These are phyloP conservation scores for Empis livida DNA, from an alignment of 2,888 invertebrate genomes.

Conservation along the genomic window DNA sequence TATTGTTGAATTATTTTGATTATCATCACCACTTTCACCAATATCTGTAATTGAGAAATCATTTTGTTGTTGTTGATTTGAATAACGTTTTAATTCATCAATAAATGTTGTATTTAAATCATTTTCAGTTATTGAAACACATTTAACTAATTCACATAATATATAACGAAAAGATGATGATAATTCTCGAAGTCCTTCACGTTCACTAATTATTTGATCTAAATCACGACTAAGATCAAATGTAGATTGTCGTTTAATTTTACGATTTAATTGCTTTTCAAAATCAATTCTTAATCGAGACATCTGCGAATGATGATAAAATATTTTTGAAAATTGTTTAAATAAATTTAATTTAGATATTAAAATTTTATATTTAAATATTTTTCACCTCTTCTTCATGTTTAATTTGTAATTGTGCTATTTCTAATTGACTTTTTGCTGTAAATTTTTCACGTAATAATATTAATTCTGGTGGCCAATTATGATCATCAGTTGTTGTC, in stretches of 20 bases:
- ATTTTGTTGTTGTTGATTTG: neutral
- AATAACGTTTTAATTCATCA: conserved; percentile 34
- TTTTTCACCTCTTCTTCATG: conserved; percentile 47
- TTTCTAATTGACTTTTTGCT: conserved; percentile 48
- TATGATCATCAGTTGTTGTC: conserved; percentile 51
- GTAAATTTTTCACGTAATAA: conserved; percentile 60
- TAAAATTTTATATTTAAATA: no score
- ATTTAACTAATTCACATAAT: conserved; percentile 55
- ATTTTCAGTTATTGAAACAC: conserved; percentile 62
- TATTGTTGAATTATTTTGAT: conserved; percentile 18
- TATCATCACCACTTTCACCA: conserved; percentile 20
- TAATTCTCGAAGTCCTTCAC: conserved; percentile 53
- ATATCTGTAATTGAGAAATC: neutral
- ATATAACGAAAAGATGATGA: conserved; percentile 51
- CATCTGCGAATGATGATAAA: conserved; percentile 24
- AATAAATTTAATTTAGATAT: no score
- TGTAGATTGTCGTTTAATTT: conserved; percentile 31
- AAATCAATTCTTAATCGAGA: conserved; percentile 33
- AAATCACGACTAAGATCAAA: conserved; percentile 33
- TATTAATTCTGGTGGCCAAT: conserved; percentile 62
- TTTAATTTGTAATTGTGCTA: conserved; percentile 41
- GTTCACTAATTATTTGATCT: conserved; percentile 30
- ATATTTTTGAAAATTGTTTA: neutral
- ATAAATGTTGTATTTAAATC: conserved; percentile 64
- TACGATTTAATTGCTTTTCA: conserved; percentile 34